phyloP scores from a whole-genome alignment of 2,888 invertebrate genomes.

The Dolichomitus sp. region DNA sequence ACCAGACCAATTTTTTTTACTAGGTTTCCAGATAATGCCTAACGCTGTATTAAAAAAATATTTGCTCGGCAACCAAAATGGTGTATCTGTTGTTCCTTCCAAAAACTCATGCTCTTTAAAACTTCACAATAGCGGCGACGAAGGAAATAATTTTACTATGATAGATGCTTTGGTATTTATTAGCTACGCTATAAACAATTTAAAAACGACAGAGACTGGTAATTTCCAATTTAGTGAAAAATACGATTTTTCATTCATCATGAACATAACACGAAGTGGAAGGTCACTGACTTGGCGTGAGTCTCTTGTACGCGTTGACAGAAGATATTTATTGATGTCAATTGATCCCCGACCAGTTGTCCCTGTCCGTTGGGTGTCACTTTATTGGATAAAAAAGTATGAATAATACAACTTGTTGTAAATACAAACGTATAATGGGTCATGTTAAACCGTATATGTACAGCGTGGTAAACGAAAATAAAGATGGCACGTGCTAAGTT shows the following conservation, averaged over 20 bases:
- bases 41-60: too few relatives aligned
- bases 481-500: neutral
- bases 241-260: neutral
- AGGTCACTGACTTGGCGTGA: slow-evolving; percentile 16
- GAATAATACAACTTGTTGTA: neutral
- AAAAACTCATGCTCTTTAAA: too few relatives aligned
- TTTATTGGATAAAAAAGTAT: neutral
- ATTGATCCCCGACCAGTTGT: slow-evolving; percentile 4
- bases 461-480: neutral
- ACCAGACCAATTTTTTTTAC: too few relatives aligned
- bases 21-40: too few relatives aligned
- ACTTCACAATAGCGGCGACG: too few relatives aligned
- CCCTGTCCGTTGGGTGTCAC: neutral
- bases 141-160: too few relatives aligned
- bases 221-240: neutral
- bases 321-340: slow-evolving; percentile 17
- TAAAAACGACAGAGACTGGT: neutral
- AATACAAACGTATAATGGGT: neutral
- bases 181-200: neutral
- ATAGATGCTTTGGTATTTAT: too few relatives aligned
- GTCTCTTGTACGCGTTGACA: slow-evolving; percentile 14
- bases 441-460: neutral
- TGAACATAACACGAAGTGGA: neutral
- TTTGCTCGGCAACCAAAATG: too few relatives aligned
- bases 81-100: too few relatives aligned